Evolutionary conservation across 2,797 vertebrate species (phyloP).

Genomic region (Cirrhinus molitorella): DNA sequence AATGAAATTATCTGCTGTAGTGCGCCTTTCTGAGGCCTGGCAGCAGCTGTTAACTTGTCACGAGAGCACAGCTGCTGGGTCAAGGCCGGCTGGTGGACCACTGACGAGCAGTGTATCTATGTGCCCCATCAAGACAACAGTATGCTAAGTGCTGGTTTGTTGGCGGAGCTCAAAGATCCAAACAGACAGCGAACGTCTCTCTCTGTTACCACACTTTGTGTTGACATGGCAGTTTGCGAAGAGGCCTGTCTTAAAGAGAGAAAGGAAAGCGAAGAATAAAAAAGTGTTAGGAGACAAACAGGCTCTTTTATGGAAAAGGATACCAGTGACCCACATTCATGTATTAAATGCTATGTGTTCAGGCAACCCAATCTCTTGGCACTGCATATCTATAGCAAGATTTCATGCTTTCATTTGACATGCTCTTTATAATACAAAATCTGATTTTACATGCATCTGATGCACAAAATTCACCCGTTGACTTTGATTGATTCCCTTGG

Average conservation of each 20-base stretch:
- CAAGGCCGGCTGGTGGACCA: slow-evolving; percentile 33
- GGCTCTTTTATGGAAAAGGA: neutral
- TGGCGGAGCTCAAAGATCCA: slow-evolving; percentile 44
- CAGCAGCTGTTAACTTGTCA: slow-evolving; percentile 42
- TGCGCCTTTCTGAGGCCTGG: neutral
- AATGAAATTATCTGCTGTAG: neutral
- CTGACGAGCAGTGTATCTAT: slow-evolving; percentile 31
- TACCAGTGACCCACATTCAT: slow-evolving; percentile 1
- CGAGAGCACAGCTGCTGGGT: slow-evolving; percentile 29
- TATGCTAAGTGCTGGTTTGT: slow-evolving; percentile 54
- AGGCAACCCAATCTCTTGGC: neutral
- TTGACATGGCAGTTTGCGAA: slow-evolving; percentile 40
- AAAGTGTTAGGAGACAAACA: slow-evolving; percentile 18
- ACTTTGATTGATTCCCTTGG: neutral
- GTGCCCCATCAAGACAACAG: slow-evolving; percentile 46
- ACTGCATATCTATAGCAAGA: neutral
- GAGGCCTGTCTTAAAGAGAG: slow-evolving; percentile 46
- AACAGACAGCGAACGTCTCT: slow-evolving; percentile 50
- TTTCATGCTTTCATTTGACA: neutral
- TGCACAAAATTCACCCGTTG: neutral
- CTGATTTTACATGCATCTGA: neutral
- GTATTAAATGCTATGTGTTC: neutral
- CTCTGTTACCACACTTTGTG: slow-evolving; percentile 37
- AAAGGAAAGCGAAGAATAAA: neutral
- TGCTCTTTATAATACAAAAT: neutral